Conservation (phyloP, 2,797 vertebrate genomes). For the Astyanax mexicanus region DNA sequence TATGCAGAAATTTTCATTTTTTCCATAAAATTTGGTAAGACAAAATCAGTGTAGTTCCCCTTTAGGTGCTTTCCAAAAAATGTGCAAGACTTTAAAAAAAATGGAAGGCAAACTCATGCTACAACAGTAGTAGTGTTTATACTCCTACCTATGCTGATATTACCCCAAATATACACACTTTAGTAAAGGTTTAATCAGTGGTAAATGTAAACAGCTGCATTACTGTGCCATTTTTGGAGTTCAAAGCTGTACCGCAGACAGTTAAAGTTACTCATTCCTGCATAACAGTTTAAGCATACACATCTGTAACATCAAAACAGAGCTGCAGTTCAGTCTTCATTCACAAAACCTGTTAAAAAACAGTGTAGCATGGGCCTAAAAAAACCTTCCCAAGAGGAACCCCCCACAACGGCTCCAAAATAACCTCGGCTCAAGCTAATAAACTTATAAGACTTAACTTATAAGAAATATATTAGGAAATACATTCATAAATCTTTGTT, state of each 20-base stretch:
- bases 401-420: background rate
- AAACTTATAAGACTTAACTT: slow-evolving; percentile 19
- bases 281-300: no score
- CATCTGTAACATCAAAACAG: background rate
- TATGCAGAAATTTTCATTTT: background rate
- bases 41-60: background rate
- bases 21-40: background rate
- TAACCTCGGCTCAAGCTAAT: slow-evolving; percentile 25
- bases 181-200: background rate
- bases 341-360: slow-evolving; percentile 1
- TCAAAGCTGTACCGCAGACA: background rate
- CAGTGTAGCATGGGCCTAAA: background rate
- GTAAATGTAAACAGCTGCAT: slow-evolving; percentile 6
- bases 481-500: slow-evolving; percentile 73
- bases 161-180: slow-evolving; percentile 33
- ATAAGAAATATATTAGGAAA: slow-evolving; percentile 67
- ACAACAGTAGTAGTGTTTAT: slow-evolving; percentile 64
- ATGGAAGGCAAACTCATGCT: slow-evolving; percentile 74
- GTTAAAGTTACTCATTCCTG: background rate
- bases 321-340: background rate
- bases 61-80: slow-evolving; percentile 27
- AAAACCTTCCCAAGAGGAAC: background rate
- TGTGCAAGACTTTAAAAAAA: slow-evolving; percentile 54
- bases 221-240: background rate
- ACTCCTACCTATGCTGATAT: slow-evolving; percentile 55